Evolutionary conservation across 2,113 vertebrate species (phyloP).

Genomic region (Butorides virescens): DNA sequence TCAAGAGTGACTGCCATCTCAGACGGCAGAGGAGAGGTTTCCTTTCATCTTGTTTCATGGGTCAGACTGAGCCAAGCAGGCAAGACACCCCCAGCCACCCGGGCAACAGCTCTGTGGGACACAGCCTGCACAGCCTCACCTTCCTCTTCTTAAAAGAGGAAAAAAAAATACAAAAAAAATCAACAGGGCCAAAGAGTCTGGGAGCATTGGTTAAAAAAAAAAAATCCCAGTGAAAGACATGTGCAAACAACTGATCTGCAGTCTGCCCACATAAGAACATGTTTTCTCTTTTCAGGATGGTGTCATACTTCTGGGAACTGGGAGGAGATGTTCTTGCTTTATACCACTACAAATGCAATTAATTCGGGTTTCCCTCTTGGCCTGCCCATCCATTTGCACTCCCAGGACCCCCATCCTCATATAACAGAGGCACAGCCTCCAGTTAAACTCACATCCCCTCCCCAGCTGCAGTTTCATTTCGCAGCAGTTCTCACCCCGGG

Average conservation of each 20-base stretch:
- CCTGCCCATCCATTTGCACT: background rate
- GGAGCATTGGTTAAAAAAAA: background rate
- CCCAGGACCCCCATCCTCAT: background rate
- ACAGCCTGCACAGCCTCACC: background rate
- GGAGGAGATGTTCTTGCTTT: constrained; percentile 58
- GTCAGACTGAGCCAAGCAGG: background rate
- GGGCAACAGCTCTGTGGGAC: background rate
- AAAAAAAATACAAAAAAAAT: background rate
- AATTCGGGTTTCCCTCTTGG: background rate
- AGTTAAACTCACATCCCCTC: background rate
- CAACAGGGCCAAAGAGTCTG: background rate
- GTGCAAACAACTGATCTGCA: constrained; percentile 43
- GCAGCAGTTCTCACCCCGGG: background rate
- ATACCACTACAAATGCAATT: background rate
- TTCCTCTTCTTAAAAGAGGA: background rate
- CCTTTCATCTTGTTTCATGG: constrained; percentile 20
- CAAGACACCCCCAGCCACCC: background rate
- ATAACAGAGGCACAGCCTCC: background rate
- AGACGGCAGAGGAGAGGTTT: background rate
- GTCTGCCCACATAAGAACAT: constrained; percentile 46
- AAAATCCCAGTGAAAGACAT: background rate
- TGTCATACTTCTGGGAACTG: constrained; percentile 64
- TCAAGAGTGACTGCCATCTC: constrained; percentile 26
- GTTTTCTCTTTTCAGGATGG: constrained; percentile 50
- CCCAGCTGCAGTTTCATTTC: background rate